Conservation (phyloP, 2,797 vertebrate genomes). For the Crocodylus rhombifer region DNA sequence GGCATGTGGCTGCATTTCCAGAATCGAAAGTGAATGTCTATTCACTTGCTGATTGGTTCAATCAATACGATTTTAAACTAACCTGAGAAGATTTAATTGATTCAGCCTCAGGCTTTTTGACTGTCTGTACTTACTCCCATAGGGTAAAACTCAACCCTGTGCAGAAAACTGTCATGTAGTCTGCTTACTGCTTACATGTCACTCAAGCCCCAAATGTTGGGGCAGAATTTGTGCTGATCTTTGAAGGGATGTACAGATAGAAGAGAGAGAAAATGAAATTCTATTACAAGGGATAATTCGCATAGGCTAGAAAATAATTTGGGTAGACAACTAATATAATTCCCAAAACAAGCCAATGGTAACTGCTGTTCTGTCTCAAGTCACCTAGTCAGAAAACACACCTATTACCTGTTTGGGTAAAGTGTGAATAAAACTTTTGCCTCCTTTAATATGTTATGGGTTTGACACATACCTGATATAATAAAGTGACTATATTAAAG, state of each 20-base stretch:
- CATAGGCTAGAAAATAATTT: not conserved
- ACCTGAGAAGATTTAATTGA: too few species aligned
- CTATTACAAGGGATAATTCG: not conserved
- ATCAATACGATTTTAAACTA: too few species aligned
- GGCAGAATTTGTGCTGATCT: not conserved
- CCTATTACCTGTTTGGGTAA: not conserved
- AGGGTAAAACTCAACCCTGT: not conserved
- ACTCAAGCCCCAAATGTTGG: not conserved
- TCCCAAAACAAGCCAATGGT: not conserved
- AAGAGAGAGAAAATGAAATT: conserved; percentile 6
- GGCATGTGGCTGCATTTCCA: too few species aligned
- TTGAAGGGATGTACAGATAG: not conserved
- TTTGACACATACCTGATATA: not conserved
- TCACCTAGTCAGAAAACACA: not conserved
- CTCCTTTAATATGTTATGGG: not conserved
- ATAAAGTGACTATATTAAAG: not conserved
- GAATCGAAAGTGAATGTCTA: too few species aligned
- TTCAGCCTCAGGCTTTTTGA: too few species aligned
- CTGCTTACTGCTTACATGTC: not conserved
- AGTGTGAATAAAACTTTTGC: not conserved
- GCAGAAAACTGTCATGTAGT: not conserved
- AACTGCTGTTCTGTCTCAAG: not conserved
- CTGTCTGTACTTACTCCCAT: too few species aligned
- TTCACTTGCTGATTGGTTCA: too few species aligned
- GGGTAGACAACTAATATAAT: not conserved